Conservation (phyloP, 2,888 invertebrate genomes). For the Deroplatys truncata region DNA sequence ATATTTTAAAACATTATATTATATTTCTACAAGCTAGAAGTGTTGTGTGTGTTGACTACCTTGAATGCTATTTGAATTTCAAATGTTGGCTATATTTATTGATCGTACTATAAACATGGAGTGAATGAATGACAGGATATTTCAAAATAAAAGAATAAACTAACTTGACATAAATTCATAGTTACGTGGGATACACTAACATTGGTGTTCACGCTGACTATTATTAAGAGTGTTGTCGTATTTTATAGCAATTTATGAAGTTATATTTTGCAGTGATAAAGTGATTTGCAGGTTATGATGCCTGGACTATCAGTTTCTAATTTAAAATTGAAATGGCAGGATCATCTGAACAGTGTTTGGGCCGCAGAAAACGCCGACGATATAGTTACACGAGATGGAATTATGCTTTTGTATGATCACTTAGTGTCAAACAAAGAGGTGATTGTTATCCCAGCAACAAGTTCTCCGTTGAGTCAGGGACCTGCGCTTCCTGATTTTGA, state of each 20-base stretch:
- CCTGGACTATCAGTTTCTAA: not conserved
- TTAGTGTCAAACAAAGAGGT: conserved; percentile 52
- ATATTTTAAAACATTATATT: too few species aligned
- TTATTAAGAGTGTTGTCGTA: not conserved
- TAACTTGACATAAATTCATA: not conserved
- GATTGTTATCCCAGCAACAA: conserved; percentile 37
- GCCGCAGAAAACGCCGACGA: conserved; percentile 53
- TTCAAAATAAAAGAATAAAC: not conserved
- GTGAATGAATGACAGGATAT: too few species aligned
- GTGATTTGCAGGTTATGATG: not conserved
- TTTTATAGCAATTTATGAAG: not conserved
- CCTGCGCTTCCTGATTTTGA: conserved; percentile 52
- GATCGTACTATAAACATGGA: too few species aligned
- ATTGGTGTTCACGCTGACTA: not conserved
- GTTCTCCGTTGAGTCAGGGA: conserved; percentile 7
- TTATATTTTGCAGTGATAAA: not conserved
- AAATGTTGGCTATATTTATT: too few species aligned
- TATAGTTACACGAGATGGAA: conserved; percentile 51
- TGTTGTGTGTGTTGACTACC: too few species aligned
- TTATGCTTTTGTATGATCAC: conserved; percentile 51
- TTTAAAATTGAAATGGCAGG: conserved; percentile 50
- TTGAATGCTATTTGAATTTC: too few species aligned
- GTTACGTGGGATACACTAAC: not conserved
- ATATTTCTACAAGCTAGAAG: too few species aligned
- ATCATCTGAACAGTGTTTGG: conserved; percentile 57